Base-by-base conservation (phyloP, 2,888 invertebrate species). In the Nephrocerus scutellatus region DNA sequence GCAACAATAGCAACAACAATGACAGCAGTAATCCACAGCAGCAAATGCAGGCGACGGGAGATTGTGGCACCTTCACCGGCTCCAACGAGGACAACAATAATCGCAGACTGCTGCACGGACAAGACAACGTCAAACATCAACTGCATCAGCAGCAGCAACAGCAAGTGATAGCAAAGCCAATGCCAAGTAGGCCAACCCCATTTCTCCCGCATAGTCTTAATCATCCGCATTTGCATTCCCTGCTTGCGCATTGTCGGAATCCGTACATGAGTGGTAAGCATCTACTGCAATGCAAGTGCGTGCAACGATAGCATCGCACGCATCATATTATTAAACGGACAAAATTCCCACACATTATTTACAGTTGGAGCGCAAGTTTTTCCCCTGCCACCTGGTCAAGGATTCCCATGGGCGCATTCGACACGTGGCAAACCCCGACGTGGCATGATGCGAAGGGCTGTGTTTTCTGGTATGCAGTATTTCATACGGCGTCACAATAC, bases 381-480 rank as follows among this genome's bases (percentile, higher is more conserved):
- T 50, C 77, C 77, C 9, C 59, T 77, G 22, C 77, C 77, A 1
- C 70, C 70, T 22, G 78, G 78, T 2, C 69, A 69, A 56, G 69
- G 69, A 0, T 90, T 91, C 61, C 90, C 91, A 8, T 91, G 91
- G 91, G 88, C 90, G 25, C 85, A 87, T 59, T 87, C 87, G 63
- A 84, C 88, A 18, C 74, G 90, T 66, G 90, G 91, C 59, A 91
- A 95, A 63, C 95, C 95, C 0, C 76, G 96, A 1, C 75, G 95
- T 6, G 95, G 95, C 2, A 96, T 96, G 95, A 88, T 96, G 84
- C 73, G 96, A 25, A 74, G 97, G 24, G 96, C 97, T 0, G 97
- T 97, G 25, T 97, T 97, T 76, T 89, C 89, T 3, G 69, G 69
- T 69, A 55, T 46, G 62, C n/a, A n/a, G n/a, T n/a, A n/a, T n/a